Conservation (phyloP, 1,140 invertebrate genomes). For the Pseudomyrmex cubaensis region DNA sequence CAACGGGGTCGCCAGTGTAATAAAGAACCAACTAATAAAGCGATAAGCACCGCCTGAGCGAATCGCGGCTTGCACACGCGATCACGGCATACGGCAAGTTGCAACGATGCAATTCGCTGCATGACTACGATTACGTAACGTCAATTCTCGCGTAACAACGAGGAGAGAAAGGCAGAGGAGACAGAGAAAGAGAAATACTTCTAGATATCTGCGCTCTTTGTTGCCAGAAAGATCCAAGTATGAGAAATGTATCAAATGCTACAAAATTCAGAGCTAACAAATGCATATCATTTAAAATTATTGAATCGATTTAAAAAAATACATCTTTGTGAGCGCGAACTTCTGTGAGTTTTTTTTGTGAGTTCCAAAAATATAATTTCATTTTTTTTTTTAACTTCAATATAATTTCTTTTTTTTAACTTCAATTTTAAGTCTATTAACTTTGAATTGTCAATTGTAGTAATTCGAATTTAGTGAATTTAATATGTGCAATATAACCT, state of each 20-base stretch:
- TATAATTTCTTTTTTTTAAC: no score
- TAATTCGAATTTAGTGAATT: no score
- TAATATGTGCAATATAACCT: no score
- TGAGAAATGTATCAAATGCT: background rate
- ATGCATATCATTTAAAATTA: background rate
- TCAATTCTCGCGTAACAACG: slow-evolving; percentile 57
- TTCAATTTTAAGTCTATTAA: no score
- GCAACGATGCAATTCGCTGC: slow-evolving; percentile 36
- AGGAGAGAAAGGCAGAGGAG: no score
- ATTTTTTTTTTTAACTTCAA: no score
- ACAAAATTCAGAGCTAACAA: background rate
- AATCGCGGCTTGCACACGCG: slow-evolving; percentile 63
- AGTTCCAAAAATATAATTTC: no score
- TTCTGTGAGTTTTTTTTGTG: no score
- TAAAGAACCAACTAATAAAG: slow-evolving; percentile 70
- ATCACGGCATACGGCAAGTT: slow-evolving; percentile 21
- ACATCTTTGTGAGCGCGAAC: no score
- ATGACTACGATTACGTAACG: slow-evolving; percentile 67
- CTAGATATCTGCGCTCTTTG: slow-evolving; percentile 13
- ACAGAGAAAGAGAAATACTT: slow-evolving; percentile 2
- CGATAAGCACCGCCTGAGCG: slow-evolving; percentile 65
- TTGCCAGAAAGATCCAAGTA: background rate
- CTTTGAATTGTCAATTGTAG: no score
- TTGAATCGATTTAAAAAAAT: background rate
- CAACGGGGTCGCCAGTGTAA: slow-evolving; percentile 61